These are phyloP conservation scores for Laterallus jamaicensis DNA, from an alignment of 2,113 vertebrate species.

Conservation along the genomic window DNA sequence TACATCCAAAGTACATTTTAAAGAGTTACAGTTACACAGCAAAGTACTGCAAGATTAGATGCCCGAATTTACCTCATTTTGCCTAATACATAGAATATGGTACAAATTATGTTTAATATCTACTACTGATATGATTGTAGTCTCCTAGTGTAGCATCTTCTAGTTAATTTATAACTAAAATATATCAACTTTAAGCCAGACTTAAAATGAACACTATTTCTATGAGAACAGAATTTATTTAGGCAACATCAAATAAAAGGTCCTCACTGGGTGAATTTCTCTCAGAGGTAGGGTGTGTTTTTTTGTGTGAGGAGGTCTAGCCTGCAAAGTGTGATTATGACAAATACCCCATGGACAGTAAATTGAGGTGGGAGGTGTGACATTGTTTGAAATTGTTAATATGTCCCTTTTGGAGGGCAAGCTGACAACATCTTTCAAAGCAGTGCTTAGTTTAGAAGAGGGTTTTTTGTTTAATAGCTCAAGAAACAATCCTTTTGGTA, in stretches of 20 bases:
- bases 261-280: background rate
- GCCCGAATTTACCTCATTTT: background rate
- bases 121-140: background rate
- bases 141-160: background rate
- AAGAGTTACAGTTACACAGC: background rate
- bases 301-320: background rate
- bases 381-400: background rate
- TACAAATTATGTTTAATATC: background rate
- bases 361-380: background rate
- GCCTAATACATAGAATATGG: background rate
- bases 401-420: background rate
- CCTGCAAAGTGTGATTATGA: background rate
- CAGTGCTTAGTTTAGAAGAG: background rate
- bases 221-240: background rate
- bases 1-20: background rate
- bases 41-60: background rate
- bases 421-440: background rate
- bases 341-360: background rate
- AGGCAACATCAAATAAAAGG: background rate
- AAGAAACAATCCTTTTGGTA: background rate
- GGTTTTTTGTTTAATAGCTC: background rate
- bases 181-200: background rate
- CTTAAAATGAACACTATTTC: background rate
- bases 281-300: background rate
- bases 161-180: background rate